phyloP scores from a whole-genome alignment of 1,140 invertebrate genomes.

The Sitophilus oryzae region DNA sequence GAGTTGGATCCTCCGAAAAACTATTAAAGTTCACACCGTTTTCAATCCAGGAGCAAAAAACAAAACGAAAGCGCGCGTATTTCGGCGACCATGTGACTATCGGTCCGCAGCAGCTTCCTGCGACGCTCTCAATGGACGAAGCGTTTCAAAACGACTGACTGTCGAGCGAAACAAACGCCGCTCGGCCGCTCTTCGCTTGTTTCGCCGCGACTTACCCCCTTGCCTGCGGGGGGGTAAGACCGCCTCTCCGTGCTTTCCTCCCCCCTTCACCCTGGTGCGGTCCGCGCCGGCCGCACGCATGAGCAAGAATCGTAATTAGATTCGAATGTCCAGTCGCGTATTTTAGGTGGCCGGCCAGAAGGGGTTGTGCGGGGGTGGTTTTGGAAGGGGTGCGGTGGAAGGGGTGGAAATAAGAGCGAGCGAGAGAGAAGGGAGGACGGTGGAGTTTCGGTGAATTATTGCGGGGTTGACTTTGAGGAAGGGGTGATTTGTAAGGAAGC shows the following conservation, averaged over 20 bases:
- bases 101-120: not conserved
- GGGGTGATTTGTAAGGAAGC: constrained; percentile 1
- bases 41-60: constrained; percentile 10
- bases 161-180: constrained; percentile 22
- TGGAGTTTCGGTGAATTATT: constrained; percentile 22
- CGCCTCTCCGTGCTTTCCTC: constrained; percentile 16
- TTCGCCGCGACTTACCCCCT: constrained; percentile 23
- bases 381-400: constrained; percentile 10
- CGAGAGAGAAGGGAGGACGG: constrained; percentile 5
- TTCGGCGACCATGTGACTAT: constrained; percentile 16
- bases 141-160: constrained; percentile 23
- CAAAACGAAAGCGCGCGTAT: constrained; percentile 12
- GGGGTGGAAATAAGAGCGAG: constrained; percentile 3
- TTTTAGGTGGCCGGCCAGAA: constrained; percentile 33
- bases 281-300: constrained; percentile 38
- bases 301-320: constrained; percentile 47
- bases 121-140: constrained; percentile 16
- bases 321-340: constrained; percentile 47
- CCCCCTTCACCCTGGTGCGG: too few relatives aligned
- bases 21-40: too few relatives aligned
- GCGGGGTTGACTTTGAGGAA: constrained; percentile 14
- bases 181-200: constrained; percentile 22
- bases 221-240: constrained; percentile 23
- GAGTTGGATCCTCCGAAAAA: too few relatives aligned
- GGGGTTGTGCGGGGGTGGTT: constrained; percentile 25